Evolutionary conservation across 2,888 invertebrate species (phyloP).

Genomic region (Dryobota labecula): DNA sequence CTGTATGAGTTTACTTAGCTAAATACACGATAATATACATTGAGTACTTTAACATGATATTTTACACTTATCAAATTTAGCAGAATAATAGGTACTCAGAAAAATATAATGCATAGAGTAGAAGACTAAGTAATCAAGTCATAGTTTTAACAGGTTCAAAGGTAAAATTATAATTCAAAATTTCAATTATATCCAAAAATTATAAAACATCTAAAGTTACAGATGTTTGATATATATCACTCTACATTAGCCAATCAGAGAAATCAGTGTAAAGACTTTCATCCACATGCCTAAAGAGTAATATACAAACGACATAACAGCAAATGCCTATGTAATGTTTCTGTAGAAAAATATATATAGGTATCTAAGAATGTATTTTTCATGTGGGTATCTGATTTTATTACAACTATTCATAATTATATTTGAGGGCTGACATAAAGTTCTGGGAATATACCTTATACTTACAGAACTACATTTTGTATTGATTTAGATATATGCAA

Average conservation of each 20-base stretch:
- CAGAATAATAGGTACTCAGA: not conserved
- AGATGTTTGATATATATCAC: not conserved
- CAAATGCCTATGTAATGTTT: not conserved
- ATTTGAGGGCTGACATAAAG: not conserved
- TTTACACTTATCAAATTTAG: constrained; percentile 20
- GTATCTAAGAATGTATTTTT: not conserved
- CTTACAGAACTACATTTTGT: not conserved
- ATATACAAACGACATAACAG: not conserved
- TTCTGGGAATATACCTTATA: constrained; percentile 4
- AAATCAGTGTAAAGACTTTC: not conserved
- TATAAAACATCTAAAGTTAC: not conserved
- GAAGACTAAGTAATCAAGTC: not conserved
- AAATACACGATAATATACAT: constrained; percentile 52
- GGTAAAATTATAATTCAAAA: not conserved
- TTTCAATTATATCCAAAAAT: constrained; percentile 1
- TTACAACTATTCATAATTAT: not conserved
- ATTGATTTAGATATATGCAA: not conserved
- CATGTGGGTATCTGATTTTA: not conserved
- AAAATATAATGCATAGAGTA: constrained; percentile 8
- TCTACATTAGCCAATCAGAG: not conserved
- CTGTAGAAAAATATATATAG: constrained; percentile 32
- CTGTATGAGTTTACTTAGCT: constrained; percentile 43
- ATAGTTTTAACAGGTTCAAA: not conserved
- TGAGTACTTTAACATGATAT: constrained; percentile 40
- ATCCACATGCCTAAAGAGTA: not conserved